A percentile compares a stretch with the other conserved stretches of the same genome.
Evolutionary conservation across 2,113 vertebrate genomes (phyloP).

Genomic region (Anguilla japonica): DNA sequence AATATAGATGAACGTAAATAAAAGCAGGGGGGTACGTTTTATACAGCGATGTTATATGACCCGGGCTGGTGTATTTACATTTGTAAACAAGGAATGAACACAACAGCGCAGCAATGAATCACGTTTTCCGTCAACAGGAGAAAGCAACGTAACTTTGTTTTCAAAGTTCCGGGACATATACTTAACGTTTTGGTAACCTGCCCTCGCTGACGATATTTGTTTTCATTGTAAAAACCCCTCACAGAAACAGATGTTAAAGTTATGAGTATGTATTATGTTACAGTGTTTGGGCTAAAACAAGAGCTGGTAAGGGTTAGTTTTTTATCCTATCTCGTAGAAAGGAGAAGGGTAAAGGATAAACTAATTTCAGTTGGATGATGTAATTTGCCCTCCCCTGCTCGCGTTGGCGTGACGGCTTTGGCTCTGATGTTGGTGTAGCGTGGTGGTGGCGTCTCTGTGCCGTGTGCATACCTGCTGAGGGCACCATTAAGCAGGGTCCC

Average conservation of each 20-base stretch:
- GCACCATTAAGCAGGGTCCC: neutral
- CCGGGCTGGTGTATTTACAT: neutral
- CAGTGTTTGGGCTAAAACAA: neutral
- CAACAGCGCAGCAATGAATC: neutral
- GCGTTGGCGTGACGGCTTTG: neutral
- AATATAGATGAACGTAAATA: neutral
- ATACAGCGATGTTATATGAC: neutral
- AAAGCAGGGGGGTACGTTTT: neutral
- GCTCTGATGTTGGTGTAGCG: neutral
- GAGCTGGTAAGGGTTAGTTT: too few relatives aligned
- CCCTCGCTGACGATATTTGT: neutral
- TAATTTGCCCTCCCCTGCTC: neutral
- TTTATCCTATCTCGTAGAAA: neutral
- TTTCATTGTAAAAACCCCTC: neutral
- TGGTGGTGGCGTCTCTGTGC: neutral
- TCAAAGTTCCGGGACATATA: neutral
- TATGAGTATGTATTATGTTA: neutral
- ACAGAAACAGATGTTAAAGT: neutral
- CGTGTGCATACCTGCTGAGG: neutral
- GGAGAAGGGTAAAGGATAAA: neutral
- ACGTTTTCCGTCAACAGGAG: neutral
- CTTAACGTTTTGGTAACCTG: neutral
- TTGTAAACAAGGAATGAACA: neutral
- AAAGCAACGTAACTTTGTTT: neutral
- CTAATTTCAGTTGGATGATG: neutral